phyloP scores from a whole-genome alignment of 2,888 invertebrate genomes.

The Cactoblastis cactorum region DNA sequence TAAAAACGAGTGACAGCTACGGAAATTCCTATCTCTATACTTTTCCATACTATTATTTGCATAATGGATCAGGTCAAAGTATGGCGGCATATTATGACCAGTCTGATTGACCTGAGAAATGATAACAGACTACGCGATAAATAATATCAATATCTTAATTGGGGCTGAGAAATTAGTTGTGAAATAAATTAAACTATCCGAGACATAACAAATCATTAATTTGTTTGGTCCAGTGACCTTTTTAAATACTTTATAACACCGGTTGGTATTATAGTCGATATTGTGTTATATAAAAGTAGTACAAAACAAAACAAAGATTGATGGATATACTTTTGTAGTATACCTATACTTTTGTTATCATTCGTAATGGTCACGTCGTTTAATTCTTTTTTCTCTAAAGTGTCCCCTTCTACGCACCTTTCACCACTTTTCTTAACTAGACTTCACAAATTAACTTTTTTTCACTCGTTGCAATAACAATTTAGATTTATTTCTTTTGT shows the following conservation, averaged over 20 bases:
- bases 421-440: conserved; percentile 32
- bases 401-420: conserved; percentile 39
- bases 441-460: conserved; percentile 22
- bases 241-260: neutral
- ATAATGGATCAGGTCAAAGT: too few species aligned
- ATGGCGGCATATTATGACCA: too few species aligned
- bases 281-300: neutral
- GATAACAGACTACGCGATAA: neutral
- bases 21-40: too few species aligned
- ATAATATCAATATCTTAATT: too few species aligned
- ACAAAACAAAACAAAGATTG: neutral
- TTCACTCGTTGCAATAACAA: conserved; percentile 17
- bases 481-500: neutral
- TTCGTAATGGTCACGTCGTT: conserved; percentile 21
- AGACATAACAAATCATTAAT: neutral
- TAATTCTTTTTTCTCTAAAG: conserved; percentile 22
- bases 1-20: too few species aligned
- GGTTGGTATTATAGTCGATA: neutral
- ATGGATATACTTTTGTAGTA: neutral
- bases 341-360: neutral
- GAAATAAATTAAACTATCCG: neutral
- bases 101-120: neutral
- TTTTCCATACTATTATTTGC: too few species aligned
- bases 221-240: neutral
- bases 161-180: neutral